phyloP scores from a whole-genome alignment of 2,888 invertebrate species.

The Zhuqinia jingwanae region DNA sequence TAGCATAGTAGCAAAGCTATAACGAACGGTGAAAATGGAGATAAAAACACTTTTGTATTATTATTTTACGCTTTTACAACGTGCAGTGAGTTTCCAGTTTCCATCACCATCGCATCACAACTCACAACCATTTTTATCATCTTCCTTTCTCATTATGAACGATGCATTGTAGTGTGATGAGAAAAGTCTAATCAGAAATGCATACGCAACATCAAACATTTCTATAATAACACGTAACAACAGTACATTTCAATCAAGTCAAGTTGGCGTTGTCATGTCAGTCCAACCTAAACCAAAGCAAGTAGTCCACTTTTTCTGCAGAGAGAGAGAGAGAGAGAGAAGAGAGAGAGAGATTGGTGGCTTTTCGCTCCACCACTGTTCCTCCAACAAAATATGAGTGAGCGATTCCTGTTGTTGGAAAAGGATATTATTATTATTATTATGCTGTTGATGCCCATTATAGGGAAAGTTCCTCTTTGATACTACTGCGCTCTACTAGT shows the following conservation, averaged over 20 bases:
- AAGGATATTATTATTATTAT: constrained; percentile 14
- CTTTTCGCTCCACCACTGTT: not conserved
- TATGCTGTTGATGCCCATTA: not conserved
- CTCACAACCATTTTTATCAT: constrained; percentile 27
- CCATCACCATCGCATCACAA: not conserved
- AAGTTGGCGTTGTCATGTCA: not conserved
- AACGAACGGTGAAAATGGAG: constrained; percentile 1
- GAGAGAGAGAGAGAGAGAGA: not conserved
- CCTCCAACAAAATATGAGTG: not conserved
- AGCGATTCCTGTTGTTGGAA: constrained; percentile 16
- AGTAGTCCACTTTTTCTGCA: not conserved
- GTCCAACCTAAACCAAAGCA: not conserved
- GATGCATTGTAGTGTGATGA: not conserved
- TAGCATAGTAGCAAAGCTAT: no score
- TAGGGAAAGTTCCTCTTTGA: not conserved
- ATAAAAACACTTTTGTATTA: not conserved
- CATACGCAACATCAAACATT: constrained; percentile 4
- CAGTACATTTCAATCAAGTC: not conserved
- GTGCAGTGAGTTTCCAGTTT: not conserved
- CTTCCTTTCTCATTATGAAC: constrained; percentile 37
- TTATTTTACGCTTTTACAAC: not conserved
- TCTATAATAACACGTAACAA: not conserved
- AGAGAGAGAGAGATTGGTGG: constrained; percentile 16
- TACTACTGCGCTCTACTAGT: constrained; percentile 1
- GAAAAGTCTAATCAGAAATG: constrained; percentile 3